Evolutionary conservation across 2,888 invertebrate genomes (phyloP), one percentile per base, ranked within the genome.

Genomic region (Leucozona laternaria): DNA sequence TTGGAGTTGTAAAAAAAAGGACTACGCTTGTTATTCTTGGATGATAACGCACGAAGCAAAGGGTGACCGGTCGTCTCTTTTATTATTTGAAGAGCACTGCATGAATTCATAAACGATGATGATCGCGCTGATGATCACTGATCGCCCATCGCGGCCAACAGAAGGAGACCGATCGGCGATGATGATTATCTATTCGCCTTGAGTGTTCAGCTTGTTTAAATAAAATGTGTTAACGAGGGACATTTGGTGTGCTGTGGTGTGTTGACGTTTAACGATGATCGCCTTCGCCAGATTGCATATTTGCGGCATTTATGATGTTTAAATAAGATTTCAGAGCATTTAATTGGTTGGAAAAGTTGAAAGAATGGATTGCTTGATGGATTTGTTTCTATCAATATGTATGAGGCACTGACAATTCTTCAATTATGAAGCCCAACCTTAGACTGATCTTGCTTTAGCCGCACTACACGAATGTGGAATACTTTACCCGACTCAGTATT

Each of bases 21-120:
- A 73, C 68, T 55, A 34, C 28, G 22, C 78, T 85, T 85, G 76
- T 85, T 81, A 48, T 76, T 85, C 66, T 62, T 68, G 60, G 17
- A 34, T 34, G 72, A 77, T 76, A 84, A 76, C 75, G 53, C 34
- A 64, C 43, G 60, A 43, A 15, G 15, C n/a, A 68, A 76, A 58
- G 75, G 64, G 79, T 79, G 71, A 58, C 22, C 71, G 79, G 75
- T 58, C 22, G n/a, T 68, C 17, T 62, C 17, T 62, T 79, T 76
- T 84, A 64, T 55, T 64, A 58, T 83, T 76, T 84, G 75, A 79
- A 83, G 83, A 75, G 25, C 72, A 37, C 25, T 40, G 55, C 60
- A n/a, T 45, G 37, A 25, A 60, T 68, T 40, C 37, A 58, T 60
- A 25, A 60, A 60, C 60, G 60, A 60, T 58, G 31, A 53, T 28